Conservation (phyloP, 2,797 vertebrate genomes). For the Parambassis ranga region DNA sequence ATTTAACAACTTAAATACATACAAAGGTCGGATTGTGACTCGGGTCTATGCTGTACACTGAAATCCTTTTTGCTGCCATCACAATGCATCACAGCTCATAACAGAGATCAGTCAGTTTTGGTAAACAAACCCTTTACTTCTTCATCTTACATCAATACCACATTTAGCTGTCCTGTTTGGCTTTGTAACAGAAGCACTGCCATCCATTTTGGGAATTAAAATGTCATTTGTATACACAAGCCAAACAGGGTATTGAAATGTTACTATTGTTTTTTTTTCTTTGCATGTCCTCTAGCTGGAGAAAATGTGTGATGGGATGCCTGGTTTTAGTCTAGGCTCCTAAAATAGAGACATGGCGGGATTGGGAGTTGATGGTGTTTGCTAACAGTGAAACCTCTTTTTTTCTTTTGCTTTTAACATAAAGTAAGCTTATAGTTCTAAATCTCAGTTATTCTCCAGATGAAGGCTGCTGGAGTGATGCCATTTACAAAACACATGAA, state of each 20-base stretch:
- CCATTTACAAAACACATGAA: background rate
- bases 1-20: conserved; percentile 46
- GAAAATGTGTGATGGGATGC: background rate
- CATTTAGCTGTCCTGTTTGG: conserved; percentile 21
- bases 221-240: background rate
- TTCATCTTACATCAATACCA: conserved; percentile 7
- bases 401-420: background rate
- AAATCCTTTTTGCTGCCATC: conserved; percentile 47
- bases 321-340: too few relatives aligned
- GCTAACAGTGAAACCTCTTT: background rate
- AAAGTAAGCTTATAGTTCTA: background rate
- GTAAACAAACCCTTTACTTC: conserved; percentile 31
- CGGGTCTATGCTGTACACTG: background rate
- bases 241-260: background rate
- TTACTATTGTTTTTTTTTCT: too few relatives aligned
- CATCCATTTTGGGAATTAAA: conserved; percentile 10
- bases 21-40: conserved; percentile 25
- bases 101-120: conserved; percentile 9
- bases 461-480: too few relatives aligned
- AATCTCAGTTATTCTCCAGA: too few relatives aligned
- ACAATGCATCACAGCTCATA: conserved; percentile 10
- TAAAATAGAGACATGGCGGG: conserved; percentile 16
- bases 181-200: background rate
- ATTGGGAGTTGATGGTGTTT: conserved; percentile 19
- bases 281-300: too few relatives aligned